Evolutionary conservation across 1,140 invertebrate species (phyloP).

Genomic region (Drosophila subpulchrella): DNA sequence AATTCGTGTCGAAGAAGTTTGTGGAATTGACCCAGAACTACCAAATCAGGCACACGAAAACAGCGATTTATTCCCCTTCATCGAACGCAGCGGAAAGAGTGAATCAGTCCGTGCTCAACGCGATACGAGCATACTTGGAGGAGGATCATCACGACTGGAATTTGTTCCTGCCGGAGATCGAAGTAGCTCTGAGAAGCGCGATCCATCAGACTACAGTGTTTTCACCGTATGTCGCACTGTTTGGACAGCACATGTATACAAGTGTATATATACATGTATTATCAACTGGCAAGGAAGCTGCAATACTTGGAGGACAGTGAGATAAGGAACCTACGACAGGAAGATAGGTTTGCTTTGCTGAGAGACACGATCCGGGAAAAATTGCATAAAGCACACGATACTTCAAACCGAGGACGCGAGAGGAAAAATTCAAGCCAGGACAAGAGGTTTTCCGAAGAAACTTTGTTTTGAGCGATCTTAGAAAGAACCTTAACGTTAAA

Average conservation of each 20-base stretch:
- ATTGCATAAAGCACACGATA: no score
- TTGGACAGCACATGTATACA: no score
- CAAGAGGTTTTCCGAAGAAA: constrained; percentile 9
- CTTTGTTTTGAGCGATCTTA: no score
- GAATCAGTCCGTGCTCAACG: neutral
- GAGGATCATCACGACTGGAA: neutral
- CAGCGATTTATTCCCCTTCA: neutral
- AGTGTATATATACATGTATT: no score
- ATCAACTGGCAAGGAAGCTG: constrained; percentile 1
- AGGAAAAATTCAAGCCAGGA: neutral
- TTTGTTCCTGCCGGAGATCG: constrained; percentile 3
- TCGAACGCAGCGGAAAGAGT: neutral
- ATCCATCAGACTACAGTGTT: no score
- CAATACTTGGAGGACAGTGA: neutral
- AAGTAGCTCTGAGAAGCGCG: neutral
- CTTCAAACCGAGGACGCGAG: no score
- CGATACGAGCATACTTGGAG: neutral
- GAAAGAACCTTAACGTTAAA: constrained; percentile 14
- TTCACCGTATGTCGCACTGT: no score
- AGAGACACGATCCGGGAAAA: no score
- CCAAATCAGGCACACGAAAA: neutral
- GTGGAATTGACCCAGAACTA: no score
- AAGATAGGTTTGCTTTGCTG: neutral
- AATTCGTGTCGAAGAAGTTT: no score
- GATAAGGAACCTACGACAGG: no score